Evolutionary conservation across 2,797 vertebrate species (phyloP), one percentile per base, ranked within the genome.

Genomic region (Poecilia wingei): DNA sequence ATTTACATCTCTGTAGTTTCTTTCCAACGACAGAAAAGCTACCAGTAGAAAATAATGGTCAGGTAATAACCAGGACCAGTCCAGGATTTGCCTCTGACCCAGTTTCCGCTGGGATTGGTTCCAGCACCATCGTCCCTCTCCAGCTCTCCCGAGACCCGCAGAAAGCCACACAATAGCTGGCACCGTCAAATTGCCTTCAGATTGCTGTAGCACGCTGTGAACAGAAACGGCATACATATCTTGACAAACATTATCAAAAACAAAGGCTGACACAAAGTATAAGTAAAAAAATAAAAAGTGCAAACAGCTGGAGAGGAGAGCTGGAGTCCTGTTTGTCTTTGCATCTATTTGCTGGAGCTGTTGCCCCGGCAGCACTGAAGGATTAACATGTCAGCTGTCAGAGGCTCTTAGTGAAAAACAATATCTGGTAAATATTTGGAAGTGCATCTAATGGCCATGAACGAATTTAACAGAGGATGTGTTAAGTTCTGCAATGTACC

Each of bases 71-170:
- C 28, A 45, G 41, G 66, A 70, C 12, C 12, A 8, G 22, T 45
- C 25, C 41, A 8, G 25, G 43, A 71, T 46, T 71, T 71, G 43
- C 43, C 43, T 71, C n/a, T 46, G 68, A 71, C 68, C 43, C 68
- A 71, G 43, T 46, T 71, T 46, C n/a, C 6, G n/a, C 68, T 71
- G 68, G 68, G 43, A 71, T 18, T 46, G 25, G 68, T 46, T 71
- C 68, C 68, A 28, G 68, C n/a, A 71, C 41, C 68, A 71, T 18
- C 25, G 14, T 25, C 43, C 8, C 13, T 71, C 43, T 71, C n/a
- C 68, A 28, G 22, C 43, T 71, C 68, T 28, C 43, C n/a, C 5
- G 12, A 70, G 68, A 28, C 41, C n/a, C 25, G 25, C 39, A 69
- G 66, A 69, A 43, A 71, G n/a, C 43, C 68, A 16, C 25, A 46